phyloP scores from a whole-genome alignment of 2,113 vertebrate species.

The Felis catus region DNA sequence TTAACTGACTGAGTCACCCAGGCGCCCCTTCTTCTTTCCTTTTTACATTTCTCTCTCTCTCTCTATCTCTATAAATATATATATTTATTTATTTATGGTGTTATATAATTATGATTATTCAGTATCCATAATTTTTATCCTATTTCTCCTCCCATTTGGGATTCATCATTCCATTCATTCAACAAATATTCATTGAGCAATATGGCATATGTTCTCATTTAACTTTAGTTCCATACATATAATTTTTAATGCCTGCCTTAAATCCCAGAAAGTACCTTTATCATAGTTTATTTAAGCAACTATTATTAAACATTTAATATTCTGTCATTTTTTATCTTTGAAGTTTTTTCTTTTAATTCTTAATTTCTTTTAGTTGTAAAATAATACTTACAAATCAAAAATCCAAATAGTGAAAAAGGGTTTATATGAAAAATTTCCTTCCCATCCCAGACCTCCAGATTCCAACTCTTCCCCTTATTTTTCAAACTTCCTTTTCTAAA shows the following conservation, averaged over 20 bases:
- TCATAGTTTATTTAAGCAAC: neutral
- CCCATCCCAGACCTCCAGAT: neutral
- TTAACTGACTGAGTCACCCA: too few species aligned
- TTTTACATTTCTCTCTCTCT: neutral
- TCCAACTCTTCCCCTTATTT: neutral
- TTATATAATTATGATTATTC: neutral
- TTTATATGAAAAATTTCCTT: neutral
- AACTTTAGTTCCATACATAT: neutral
- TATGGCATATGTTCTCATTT: neutral
- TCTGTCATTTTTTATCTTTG: neutral
- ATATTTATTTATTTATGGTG: neutral
- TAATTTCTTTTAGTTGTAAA: slow-evolving; percentile 26
- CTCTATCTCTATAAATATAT: neutral
- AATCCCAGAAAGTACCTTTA: neutral
- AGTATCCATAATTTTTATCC: neutral
- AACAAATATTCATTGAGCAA: neutral
- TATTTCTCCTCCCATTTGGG: neutral
- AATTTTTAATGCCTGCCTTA: slow-evolving; percentile 18
- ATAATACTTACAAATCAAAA: neutral
- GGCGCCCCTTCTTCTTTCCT: too few species aligned
- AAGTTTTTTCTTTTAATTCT: neutral
- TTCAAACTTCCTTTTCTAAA: neutral
- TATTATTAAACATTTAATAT: slow-evolving; percentile 2
- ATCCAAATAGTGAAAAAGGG: neutral
- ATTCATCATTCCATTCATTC: neutral